Base-by-base conservation (phyloP, 2,113 vertebrate species). In the Hipposideros armiger region DNA sequence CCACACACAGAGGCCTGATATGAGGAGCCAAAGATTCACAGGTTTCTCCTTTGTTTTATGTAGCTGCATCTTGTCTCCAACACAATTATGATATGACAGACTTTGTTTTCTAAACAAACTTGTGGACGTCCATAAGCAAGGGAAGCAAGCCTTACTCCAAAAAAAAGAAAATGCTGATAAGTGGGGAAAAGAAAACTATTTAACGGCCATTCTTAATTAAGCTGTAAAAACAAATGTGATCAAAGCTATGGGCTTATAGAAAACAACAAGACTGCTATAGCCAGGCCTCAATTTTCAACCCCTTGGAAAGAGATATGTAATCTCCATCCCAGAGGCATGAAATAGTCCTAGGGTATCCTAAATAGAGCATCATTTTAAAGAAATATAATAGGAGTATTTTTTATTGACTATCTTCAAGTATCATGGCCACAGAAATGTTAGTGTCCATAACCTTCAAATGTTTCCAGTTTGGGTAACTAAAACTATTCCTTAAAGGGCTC, bases 31-130 rank as follows among this genome's bases (percentile, higher is more conserved):
- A 72, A 4, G 74, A 47, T 66, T 66, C 80, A 80, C 45, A 94
- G 91, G 84, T 94, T 64, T 87, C 50, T 45, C 89, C 90, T 95
- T 85, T 89, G 77, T 90, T 86, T 92, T 91, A 87, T 58, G 52
- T 85, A 95, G 93, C 88, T 88, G 78, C 5, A 22, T 96, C 96
- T 97, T 97, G 96, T 91, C 90, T 87, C 83, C 85, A 94, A 95
- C 45, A 98, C 97, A 96, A 97, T 17, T 83, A 93, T 0, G 94
- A 97, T 98, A 98, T 98, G 95, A 96, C 84, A 92, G 93, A 92
- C 77, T 90, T 97, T 98, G 97, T 98, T 98, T 99, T 97, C 97
- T 96, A 98, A 98, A 98, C 96, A 98, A 98, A 96, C 0, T 47
- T 28, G 86, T 95, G 98, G 95, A 95, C 97, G 96, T 83, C 20